Conservation (phyloP, 2,797 vertebrate species). For the Distichodus sexfasciatus region DNA sequence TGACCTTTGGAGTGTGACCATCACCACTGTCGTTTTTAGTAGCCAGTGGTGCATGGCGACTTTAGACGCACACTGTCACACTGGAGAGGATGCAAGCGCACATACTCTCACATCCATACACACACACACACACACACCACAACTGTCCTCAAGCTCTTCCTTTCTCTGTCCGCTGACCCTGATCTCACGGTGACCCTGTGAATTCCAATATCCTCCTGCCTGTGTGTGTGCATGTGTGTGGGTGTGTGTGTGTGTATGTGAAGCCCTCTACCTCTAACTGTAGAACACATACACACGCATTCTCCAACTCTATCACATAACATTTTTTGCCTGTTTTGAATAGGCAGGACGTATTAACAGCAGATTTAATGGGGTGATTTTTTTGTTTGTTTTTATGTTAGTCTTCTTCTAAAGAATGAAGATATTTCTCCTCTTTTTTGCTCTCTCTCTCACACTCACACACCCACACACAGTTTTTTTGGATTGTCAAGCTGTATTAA, state of each 20-base stretch:
- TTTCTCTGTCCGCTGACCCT: conserved; percentile 61
- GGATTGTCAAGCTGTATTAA: too few species aligned
- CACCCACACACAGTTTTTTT: conserved; percentile 18
- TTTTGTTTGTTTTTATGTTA: too few species aligned
- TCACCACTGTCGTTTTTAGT: conserved; percentile 17
- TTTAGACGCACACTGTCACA: conserved; percentile 9
- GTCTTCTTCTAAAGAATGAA: too few species aligned
- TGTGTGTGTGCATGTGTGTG: neutral
- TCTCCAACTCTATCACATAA: neutral
- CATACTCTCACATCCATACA: neutral
- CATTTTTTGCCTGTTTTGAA: neutral
- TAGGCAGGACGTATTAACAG: neutral
- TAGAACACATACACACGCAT: neutral
- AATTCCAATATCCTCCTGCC: conserved; percentile 50
- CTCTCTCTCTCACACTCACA: conserved; percentile 14
- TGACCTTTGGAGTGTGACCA: conserved; percentile 43
- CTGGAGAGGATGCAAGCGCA: conserved; percentile 13
- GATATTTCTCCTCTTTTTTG: too few species aligned
- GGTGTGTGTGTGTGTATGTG: neutral
- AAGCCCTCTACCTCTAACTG: neutral
- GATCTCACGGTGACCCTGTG: conserved; percentile 50
- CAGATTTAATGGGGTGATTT: too few species aligned
- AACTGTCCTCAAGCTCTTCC: conserved; percentile 19
- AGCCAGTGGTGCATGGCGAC: conserved; percentile 12
- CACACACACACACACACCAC: conserved; percentile 5